These are phyloP conservation scores for Heterodera schachtii DNA, from an alignment of 1,140 invertebrate genomes.

Conservation along the genomic window DNA sequence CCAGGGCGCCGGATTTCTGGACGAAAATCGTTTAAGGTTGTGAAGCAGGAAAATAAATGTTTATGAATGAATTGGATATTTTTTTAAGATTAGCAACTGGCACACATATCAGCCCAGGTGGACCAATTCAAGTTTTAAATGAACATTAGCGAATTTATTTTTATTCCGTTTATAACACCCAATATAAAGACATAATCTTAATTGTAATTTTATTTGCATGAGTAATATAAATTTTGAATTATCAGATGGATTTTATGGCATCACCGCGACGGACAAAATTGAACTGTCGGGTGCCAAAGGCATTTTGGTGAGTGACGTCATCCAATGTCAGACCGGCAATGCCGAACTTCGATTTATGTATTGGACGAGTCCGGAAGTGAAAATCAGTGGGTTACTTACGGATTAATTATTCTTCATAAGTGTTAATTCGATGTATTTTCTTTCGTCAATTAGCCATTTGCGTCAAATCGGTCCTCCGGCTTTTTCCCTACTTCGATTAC, in stretches of 20 bases:
- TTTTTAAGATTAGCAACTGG: slow-evolving; percentile 54
- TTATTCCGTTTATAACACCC: no score
- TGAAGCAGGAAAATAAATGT: neutral
- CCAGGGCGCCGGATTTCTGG: slow-evolving; percentile 57
- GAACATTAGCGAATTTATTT: no score
- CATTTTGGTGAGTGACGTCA: slow-evolving; percentile 60
- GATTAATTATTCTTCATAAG: neutral
- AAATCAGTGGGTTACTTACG: slow-evolving; percentile 3
- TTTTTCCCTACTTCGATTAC: slow-evolving; percentile 61
- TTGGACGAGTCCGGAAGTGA: slow-evolving; percentile 30
- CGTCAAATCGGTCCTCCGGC: slow-evolving; percentile 41
- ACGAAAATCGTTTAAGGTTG: slow-evolving; percentile 42
- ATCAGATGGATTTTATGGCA: slow-evolving; percentile 60
- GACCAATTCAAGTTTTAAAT: neutral
- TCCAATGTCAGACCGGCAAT: slow-evolving; percentile 59
- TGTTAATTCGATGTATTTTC: neutral
- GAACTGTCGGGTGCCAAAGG: slow-evolving; percentile 58
- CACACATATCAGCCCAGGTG: slow-evolving; percentile 58
- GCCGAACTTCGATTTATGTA: slow-evolving; percentile 59
- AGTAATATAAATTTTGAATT: neutral
- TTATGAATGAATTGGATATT: neutral
- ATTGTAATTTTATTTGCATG: no score
- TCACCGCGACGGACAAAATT: slow-evolving; percentile 58
- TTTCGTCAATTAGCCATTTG: slow-evolving; percentile 50
- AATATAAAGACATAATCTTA: no score